Percentiles rank a stretch among this genome's conserved stretches.
These are phyloP conservation scores for Borostomias antarcticus DNA, from an alignment of 2,797 vertebrate species.

Conservation along the genomic window DNA sequence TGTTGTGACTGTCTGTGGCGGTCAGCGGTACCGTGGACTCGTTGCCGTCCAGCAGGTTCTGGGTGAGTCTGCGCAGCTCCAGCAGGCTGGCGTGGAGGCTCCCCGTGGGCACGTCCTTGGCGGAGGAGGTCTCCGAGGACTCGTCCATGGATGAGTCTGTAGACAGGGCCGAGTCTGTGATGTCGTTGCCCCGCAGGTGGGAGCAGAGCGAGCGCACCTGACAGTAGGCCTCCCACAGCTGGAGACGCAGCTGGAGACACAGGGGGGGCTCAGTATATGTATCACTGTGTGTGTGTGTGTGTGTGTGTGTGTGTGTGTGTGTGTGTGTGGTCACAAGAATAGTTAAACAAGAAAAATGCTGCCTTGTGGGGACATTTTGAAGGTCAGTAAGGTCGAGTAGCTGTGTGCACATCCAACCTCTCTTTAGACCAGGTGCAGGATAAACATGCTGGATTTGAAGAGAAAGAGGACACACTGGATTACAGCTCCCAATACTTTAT, in stretches of 20 bases:
- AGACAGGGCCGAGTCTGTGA: slow-evolving; percentile 92
- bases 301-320: slow-evolving; percentile 14
- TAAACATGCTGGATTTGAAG: no score
- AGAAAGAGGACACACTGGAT: no score
- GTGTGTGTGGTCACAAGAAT: no score
- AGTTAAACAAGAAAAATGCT: no score
- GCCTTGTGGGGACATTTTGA: no score
- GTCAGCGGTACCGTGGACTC: slow-evolving; percentile 88
- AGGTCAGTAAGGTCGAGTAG: no score
- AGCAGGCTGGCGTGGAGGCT: slow-evolving; percentile 89
- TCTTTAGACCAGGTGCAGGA: no score
- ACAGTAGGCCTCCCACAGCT: slow-evolving; percentile 96
- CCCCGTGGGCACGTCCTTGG: slow-evolving; percentile 91
- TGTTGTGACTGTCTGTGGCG: neutral
- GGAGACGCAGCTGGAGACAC: slow-evolving; percentile 84
- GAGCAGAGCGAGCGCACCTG: slow-evolving; percentile 94
- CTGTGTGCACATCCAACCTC: no score
- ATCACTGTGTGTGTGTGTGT: slow-evolving; percentile 5
- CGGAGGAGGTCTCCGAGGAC: slow-evolving; percentile 94
- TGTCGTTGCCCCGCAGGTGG: slow-evolving; percentile 91
- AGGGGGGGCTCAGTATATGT: neutral
- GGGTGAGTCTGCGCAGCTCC: slow-evolving; percentile 92
- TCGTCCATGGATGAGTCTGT: slow-evolving; percentile 98
- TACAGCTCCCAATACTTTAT: no score
- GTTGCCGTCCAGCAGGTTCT: slow-evolving; percentile 90